These are phyloP conservation scores for Caenorhabditis parvicauda DNA, from an alignment of 2,888 invertebrate genomes.

Conservation along the genomic window DNA sequence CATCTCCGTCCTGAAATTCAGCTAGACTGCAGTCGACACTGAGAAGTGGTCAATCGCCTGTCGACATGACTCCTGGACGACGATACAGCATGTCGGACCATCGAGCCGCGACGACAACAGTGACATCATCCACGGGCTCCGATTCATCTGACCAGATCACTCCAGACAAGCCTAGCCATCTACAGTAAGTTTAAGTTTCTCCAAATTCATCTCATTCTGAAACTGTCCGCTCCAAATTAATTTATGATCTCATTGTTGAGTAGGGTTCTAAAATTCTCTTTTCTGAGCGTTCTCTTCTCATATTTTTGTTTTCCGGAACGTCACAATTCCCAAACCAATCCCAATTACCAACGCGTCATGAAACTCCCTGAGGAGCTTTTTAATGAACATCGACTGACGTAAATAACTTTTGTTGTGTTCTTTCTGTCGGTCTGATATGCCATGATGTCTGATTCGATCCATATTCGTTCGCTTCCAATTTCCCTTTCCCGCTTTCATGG, in stretches of 20 bases:
- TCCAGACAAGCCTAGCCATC: slow-evolving; percentile 31
- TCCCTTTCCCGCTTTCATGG: too few relatives aligned
- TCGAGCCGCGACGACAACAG: slow-evolving; percentile 1
- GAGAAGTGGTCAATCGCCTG: too few relatives aligned
- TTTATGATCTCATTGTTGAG: too few relatives aligned
- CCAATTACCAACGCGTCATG: not conserved
- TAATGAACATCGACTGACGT: too few relatives aligned
- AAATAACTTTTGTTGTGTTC: too few relatives aligned
- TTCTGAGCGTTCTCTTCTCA: not conserved
- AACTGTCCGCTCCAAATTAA: not conserved
- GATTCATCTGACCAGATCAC: slow-evolving; percentile 11
- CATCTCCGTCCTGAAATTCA: too few relatives aligned
- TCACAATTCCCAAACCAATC: not conserved
- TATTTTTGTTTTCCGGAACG: not conserved
- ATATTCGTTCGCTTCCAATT: too few relatives aligned
- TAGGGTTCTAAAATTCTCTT: not conserved
- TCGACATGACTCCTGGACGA: not conserved
- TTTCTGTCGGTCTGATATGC: too few relatives aligned
- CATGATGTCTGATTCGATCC: too few relatives aligned
- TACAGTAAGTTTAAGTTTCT: slow-evolving; percentile 24
- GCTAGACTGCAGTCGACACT: too few relatives aligned
- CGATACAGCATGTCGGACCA: not conserved
- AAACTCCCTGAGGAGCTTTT: too few relatives aligned
- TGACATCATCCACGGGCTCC: slow-evolving; percentile 9
- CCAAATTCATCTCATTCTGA: not conserved